Conservation (phyloP, 64 coral and sea anemone species). For the Acropora yongei region DNA sequence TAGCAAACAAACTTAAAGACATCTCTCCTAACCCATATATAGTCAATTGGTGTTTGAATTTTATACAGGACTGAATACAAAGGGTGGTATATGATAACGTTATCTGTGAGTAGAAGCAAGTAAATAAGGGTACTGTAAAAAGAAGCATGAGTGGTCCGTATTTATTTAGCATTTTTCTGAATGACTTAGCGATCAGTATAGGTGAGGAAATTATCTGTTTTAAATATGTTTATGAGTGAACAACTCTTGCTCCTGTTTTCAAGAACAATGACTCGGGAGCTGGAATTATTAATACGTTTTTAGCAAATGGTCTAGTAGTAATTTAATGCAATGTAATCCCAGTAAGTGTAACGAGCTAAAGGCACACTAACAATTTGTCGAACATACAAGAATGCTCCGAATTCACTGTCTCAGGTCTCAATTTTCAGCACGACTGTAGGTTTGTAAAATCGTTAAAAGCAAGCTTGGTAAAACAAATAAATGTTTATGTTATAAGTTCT, state of each 20-base stretch:
- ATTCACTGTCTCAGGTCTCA: too few species aligned
- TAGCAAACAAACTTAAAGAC: conserved; percentile 14
- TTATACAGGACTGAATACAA: background rate
- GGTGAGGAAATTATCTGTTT: background rate
- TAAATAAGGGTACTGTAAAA: background rate
- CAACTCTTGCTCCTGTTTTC: background rate
- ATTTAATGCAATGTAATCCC: background rate
- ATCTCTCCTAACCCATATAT: background rate
- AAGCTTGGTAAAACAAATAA: too few species aligned
- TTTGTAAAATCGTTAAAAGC: too few species aligned
- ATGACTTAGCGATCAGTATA: background rate
- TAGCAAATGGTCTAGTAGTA: background rate
- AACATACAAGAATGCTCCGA: too few species aligned
- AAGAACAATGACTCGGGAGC: background rate
- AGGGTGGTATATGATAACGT: background rate
- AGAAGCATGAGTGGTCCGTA: background rate
- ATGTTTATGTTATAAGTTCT: too few species aligned
- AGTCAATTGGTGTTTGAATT: conserved; percentile 14
- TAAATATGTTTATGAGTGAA: background rate
- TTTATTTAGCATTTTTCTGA: conserved; percentile 1
- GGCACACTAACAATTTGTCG: too few species aligned
- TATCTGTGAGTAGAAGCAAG: background rate
- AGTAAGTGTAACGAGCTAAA: background rate
- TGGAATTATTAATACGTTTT: background rate
- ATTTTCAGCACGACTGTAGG: too few species aligned